Conservation (phyloP, 2,797 vertebrate species). For the Tiaroga cobitis region DNA sequence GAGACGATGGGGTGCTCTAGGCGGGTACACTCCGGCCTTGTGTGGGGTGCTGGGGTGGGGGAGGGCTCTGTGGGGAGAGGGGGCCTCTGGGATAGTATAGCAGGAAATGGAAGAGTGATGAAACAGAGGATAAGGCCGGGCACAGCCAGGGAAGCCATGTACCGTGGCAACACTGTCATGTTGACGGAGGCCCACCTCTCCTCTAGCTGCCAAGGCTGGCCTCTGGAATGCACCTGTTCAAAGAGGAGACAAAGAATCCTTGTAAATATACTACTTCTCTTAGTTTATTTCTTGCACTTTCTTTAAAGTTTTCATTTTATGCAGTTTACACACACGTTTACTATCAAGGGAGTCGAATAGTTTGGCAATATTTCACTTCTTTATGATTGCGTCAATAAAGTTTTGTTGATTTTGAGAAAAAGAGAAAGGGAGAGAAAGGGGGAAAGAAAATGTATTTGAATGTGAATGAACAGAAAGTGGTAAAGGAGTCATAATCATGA, state of each 20-base stretch:
- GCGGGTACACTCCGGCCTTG: slow-evolving; percentile 78
- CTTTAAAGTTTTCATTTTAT: neutral
- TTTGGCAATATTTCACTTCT: neutral
- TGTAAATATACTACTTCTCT: neutral
- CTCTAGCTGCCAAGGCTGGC: slow-evolving; percentile 85
- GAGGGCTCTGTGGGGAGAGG: slow-evolving; percentile 57
- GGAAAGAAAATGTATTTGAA: neutral
- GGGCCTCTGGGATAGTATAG: slow-evolving; percentile 64
- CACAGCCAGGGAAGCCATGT: slow-evolving; percentile 80
- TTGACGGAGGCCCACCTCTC: slow-evolving; percentile 77
- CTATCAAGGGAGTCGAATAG: neutral
- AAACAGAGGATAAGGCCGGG: slow-evolving; percentile 82
- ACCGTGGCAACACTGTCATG: slow-evolving; percentile 86
- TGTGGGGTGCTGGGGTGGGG: slow-evolving; percentile 60
- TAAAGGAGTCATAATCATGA: neutral
- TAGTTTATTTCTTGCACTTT: neutral
- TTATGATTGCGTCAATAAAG: neutral
- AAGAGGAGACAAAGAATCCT: slow-evolving; percentile 14
- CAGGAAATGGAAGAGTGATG: slow-evolving; percentile 78
- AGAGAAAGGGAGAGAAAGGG: neutral
- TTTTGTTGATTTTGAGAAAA: neutral
- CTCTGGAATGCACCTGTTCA: slow-evolving; percentile 80
- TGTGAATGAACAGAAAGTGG: neutral
- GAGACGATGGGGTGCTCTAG: slow-evolving; percentile 91
- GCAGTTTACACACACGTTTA: neutral